These are phyloP conservation scores for Ectemnius continuus DNA, from an alignment of 2,888 invertebrate genomes.

Conservation along the genomic window DNA sequence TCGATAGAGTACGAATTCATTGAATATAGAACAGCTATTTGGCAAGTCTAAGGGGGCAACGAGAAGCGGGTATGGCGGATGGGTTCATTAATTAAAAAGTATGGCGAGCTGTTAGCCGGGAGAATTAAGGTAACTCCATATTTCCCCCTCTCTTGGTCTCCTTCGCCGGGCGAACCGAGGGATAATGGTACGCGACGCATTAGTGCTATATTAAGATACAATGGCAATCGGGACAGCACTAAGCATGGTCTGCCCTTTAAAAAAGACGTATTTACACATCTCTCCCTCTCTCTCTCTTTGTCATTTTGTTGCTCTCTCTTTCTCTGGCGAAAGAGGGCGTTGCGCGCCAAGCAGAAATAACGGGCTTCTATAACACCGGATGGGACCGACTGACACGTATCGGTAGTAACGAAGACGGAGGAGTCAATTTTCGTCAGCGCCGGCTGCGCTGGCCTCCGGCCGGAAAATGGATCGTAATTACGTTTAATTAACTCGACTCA, in stretches of 20 bases:
- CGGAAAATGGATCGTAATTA: conserved; percentile 62
- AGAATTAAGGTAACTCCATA: background rate
- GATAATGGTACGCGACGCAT: conserved; percentile 3
- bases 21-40: too few species aligned
- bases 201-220: conserved; percentile 9
- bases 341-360: conserved; percentile 24
- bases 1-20: too few species aligned
- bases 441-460: conserved; percentile 27
- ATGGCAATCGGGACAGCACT: conserved; percentile 5
- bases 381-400: conserved; percentile 40
- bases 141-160: too few species aligned
- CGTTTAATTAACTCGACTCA: conserved; percentile 62
- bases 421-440: conserved; percentile 57
- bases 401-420: conserved; percentile 48
- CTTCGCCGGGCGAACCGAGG: background rate
- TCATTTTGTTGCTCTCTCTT: background rate
- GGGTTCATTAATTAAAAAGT: conserved; percentile 5
- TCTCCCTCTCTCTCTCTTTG: background rate
- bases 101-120: conserved; percentile 3
- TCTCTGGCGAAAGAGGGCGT: background rate
- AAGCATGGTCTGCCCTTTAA: background rate
- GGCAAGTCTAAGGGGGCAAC: too few species aligned
- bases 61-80: background rate
- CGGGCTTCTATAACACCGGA: conserved; percentile 9
- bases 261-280: background rate